These are phyloP conservation scores for Watsonalla binaria DNA, from an alignment of 2,888 invertebrate genomes.

Conservation along the genomic window DNA sequence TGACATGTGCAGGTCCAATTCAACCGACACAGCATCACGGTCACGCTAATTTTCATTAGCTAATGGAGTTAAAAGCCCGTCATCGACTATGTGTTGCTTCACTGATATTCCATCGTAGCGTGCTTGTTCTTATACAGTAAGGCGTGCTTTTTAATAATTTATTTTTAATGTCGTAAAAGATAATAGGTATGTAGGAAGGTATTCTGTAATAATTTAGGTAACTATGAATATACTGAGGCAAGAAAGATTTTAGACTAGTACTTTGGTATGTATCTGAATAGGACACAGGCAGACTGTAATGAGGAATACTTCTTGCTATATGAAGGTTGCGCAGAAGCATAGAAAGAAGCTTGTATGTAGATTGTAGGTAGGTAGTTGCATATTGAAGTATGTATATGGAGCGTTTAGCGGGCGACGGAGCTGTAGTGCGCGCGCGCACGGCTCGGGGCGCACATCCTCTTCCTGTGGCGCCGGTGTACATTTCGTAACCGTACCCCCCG, in stretches of 20 bases:
- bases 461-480: slow-evolving; percentile 53
- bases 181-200: too few relatives aligned
- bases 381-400: slow-evolving; percentile 17
- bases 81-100: slow-evolving; percentile 17
- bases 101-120: slow-evolving; percentile 17
- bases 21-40: slow-evolving; percentile 30
- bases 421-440: slow-evolving; percentile 16
- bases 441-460: slow-evolving; percentile 61
- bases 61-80: slow-evolving; percentile 41
- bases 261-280: too few relatives aligned
- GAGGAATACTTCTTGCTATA: too few relatives aligned
- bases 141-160: background rate
- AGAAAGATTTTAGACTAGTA: too few relatives aligned
- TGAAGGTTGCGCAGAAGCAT: too few relatives aligned
- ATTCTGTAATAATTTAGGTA: too few relatives aligned
- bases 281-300: too few relatives aligned
- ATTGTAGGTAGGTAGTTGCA: too few relatives aligned
- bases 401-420: slow-evolving; percentile 28
- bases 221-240: too few relatives aligned
- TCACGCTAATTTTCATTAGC: slow-evolving; percentile 63
- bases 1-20: slow-evolving; percentile 24
- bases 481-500: slow-evolving; percentile 68
- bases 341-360: too few relatives aligned
- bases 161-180: too few relatives aligned
- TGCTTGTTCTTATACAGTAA: slow-evolving; percentile 7